These are phyloP conservation scores for Orchestes rusci DNA, from an alignment of 2,888 invertebrate species.

Conservation along the genomic window DNA sequence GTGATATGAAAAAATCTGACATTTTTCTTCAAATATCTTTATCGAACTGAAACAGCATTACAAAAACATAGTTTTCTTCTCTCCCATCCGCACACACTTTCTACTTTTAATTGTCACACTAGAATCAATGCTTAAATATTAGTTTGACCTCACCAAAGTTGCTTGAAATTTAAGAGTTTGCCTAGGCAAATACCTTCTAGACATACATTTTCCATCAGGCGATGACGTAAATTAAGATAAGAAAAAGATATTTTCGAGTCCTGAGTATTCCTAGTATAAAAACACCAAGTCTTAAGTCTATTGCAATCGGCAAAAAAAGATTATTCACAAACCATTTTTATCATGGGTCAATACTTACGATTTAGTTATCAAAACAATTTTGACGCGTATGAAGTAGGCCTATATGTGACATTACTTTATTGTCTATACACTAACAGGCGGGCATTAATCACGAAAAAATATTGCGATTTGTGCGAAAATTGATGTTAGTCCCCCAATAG, in stretches of 20 bases:
- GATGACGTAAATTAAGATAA: not conserved
- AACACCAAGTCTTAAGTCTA: slow-evolving; percentile 3
- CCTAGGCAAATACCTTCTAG: slow-evolving; percentile 12
- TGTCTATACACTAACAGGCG: slow-evolving; percentile 2
- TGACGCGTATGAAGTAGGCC: slow-evolving; percentile 3
- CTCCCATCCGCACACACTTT: slow-evolving; percentile 6
- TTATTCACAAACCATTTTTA: too few species aligned
- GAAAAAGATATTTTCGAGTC: slow-evolving; percentile 3
- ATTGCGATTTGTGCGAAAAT: slow-evolving; percentile 10
- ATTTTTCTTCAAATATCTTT: too few species aligned
- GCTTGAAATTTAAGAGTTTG: slow-evolving; percentile 7
- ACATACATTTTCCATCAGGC: slow-evolving; percentile 15
- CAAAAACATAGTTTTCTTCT: not conserved
- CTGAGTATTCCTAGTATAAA: slow-evolving; percentile 11
- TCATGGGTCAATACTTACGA: too few species aligned
- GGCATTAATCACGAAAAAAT: slow-evolving; percentile 1
- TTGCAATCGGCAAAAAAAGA: too few species aligned
- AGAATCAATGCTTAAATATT: slow-evolving; percentile 19
- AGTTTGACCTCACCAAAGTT: slow-evolving; percentile 13
- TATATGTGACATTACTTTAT: not conserved
- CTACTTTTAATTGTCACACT: slow-evolving; percentile 13
- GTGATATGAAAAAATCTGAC: too few species aligned
- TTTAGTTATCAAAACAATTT: too few species aligned
- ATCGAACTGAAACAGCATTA: too few species aligned
- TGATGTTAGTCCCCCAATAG: slow-evolving; percentile 10